Base-by-base conservation (phyloP, 1,140 invertebrate species). In the Daktulosphaira vitifoliae region DNA sequence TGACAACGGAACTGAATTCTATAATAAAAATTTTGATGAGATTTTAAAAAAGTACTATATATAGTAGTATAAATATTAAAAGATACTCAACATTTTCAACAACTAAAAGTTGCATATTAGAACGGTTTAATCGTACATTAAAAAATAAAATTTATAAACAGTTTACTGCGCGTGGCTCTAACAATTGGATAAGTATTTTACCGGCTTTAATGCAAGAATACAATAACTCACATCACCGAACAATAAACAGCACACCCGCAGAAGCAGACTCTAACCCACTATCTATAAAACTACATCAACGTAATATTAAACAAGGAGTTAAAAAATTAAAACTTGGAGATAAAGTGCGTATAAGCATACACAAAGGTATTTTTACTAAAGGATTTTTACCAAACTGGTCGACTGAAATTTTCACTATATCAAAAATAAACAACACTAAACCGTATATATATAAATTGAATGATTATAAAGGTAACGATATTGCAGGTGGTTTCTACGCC, bases 321-420 rank as follows among this genome's bases (percentile, higher is more conserved):
- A n/a, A 6, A 26, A 66, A 67, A 46, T 67, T 65, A 50, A 25
- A 39, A 20, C 9, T 67, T 11, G 68, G 46, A 1, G 64, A 69
- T 52, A 44, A 29, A 7, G 66, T 69, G 1, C 42, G 66, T 18
- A 64, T 69, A 52, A 53, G 26, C 18, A 68, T 66, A 37, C 18
- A 59, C 6, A 69, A 67, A 62, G n/a, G 18, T 15, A 13, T 48
- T 23, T 69, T 69, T 50, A 33, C 42, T 49, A 67, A 69, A 46
- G 54, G 66, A 3, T 69, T 67, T 29, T 44, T 46, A 11, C 52
- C 66, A 2, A 59, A 56, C 26, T 65, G 53, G 65, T 44, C 53
- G 3, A 64, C 46, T 8, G 67, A 68, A 53, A 48, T 67, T 16
- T 69, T 67, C 18, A 56, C 38, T n/a, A 46, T 67, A 13, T 4